These are phyloP conservation scores for Brachirus orientalis DNA, from an alignment of 2,113 vertebrate species.

Conservation along the genomic window DNA sequence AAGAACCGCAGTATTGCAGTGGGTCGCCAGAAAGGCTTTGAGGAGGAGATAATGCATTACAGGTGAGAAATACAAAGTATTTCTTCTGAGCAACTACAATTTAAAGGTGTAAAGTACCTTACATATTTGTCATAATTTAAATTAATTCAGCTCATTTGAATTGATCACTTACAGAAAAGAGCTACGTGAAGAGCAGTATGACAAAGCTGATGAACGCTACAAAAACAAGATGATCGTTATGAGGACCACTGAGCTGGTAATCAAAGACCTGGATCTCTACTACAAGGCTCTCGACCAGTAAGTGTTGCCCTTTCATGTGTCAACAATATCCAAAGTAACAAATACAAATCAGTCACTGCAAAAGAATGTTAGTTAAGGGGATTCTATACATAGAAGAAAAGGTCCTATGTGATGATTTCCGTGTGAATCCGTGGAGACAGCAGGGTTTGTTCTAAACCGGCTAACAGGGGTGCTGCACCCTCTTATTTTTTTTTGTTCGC, in stretches of 20 bases:
- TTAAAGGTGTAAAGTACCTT: too few relatives aligned
- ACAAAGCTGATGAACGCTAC: conserved; percentile 89
- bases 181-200: conserved; percentile 90
- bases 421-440: too few relatives aligned
- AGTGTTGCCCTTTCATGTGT: conserved; percentile 65
- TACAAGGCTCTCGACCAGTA: conserved; percentile 98
- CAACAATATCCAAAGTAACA: too few relatives aligned
- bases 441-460: too few relatives aligned
- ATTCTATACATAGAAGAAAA: too few relatives aligned
- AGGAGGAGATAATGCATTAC: conserved; percentile 92
- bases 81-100: too few relatives aligned
- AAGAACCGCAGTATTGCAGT: conserved; percentile 88
- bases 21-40: conserved; percentile 93
- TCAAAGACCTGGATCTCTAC: conserved; percentile 95
- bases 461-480: too few relatives aligned
- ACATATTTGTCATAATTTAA: neutral
- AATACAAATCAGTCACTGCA: too few relatives aligned
- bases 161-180: conserved; percentile 81
- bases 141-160: neutral
- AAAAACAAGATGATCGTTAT: conserved; percentile 95
- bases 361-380: too few relatives aligned
- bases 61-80: conserved; percentile 53
- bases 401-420: too few relatives aligned
- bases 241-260: conserved; percentile 95
- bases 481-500: too few relatives aligned